These are phyloP conservation scores for Salarias fasciatus DNA, from an alignment of 2,797 vertebrate species.

Conservation along the genomic window DNA sequence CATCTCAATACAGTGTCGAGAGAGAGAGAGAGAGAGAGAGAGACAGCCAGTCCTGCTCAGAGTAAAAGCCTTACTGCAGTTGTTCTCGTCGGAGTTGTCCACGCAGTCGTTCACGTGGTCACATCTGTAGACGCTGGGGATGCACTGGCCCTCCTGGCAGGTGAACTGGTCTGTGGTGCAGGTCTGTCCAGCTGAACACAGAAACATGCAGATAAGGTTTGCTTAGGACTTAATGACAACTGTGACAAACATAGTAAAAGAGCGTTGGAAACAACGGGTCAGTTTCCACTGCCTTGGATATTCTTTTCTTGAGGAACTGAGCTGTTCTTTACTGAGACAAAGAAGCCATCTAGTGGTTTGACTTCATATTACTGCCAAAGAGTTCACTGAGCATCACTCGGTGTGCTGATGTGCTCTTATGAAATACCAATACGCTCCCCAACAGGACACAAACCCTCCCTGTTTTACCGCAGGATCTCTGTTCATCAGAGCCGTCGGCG, in stretches of 20 bases:
- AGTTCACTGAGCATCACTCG: too few relatives aligned
- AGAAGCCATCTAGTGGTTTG: slow-evolving; percentile 25
- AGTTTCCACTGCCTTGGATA: background rate
- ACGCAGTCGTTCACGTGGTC: slow-evolving; percentile 78
- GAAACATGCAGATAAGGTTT: background rate
- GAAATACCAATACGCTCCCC: too few relatives aligned
- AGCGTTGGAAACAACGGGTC: too few relatives aligned
- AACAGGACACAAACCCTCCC: background rate
- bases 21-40: too few relatives aligned
- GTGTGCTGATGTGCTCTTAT: too few relatives aligned
- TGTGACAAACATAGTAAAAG: too few relatives aligned
- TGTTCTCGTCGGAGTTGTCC: slow-evolving; percentile 80
- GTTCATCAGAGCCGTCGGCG: slow-evolving; percentile 78
- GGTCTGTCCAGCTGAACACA: slow-evolving; percentile 67
- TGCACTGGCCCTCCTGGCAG: slow-evolving; percentile 80
- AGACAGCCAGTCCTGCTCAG: too few relatives aligned
- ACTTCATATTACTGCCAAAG: background rate
- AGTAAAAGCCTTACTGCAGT: slow-evolving; percentile 74
- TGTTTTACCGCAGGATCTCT: slow-evolving; percentile 74
- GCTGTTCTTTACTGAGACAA: background rate
- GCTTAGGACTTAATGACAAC: too few relatives aligned
- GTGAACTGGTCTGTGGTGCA: slow-evolving; percentile 79
- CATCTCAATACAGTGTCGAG: background rate
- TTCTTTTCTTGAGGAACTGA: background rate
- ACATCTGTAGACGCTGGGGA: slow-evolving; percentile 76